phyloP scores from a whole-genome alignment of 2,888 invertebrate genomes.

The Caenorhabditis auriculariae region DNA sequence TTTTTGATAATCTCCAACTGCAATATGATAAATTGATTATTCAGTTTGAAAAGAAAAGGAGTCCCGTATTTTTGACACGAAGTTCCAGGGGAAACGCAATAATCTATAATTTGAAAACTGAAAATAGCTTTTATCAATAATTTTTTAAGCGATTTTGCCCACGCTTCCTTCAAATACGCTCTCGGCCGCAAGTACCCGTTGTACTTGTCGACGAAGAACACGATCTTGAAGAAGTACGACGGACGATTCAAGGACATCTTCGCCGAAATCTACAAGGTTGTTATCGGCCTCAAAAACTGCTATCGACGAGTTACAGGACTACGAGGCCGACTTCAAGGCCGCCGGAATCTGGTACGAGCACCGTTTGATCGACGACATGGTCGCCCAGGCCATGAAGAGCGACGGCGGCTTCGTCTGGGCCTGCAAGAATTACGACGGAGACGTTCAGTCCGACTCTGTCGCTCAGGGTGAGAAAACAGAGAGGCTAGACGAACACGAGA shows the following conservation, averaged over 20 bases:
- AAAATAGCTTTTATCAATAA: neutral
- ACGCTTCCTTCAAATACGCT: constrained; percentile 88
- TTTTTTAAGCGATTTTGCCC: constrained; percentile 92
- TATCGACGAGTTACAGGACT: constrained; percentile 68
- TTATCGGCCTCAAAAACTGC: constrained; percentile 55
- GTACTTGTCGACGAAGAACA: constrained; percentile 79
- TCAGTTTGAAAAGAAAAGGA: too few species aligned
- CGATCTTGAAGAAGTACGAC: constrained; percentile 84
- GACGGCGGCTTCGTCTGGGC: constrained; percentile 99
- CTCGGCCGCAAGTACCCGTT: constrained; percentile 78
- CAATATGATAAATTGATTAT: too few species aligned
- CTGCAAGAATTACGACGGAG: constrained; percentile 98
- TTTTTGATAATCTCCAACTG: too few species aligned
- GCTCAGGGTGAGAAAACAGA: constrained; percentile 77
- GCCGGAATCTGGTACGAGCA: constrained; percentile 95
- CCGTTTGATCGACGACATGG: constrained; percentile 97
- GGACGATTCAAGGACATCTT: constrained; percentile 90
- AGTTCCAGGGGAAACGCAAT: too few species aligned
- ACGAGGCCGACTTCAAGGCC: constrained; percentile 81
- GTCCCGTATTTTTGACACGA: too few species aligned
- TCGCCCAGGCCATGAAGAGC: constrained; percentile 80
- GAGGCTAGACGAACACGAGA: neutral
- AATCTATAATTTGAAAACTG: too few species aligned
- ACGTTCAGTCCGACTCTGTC: constrained; percentile 96
- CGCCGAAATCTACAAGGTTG: constrained; percentile 75